Base-by-base conservation (phyloP, 2,113 vertebrate species). In the Pao palembangensis region DNA sequence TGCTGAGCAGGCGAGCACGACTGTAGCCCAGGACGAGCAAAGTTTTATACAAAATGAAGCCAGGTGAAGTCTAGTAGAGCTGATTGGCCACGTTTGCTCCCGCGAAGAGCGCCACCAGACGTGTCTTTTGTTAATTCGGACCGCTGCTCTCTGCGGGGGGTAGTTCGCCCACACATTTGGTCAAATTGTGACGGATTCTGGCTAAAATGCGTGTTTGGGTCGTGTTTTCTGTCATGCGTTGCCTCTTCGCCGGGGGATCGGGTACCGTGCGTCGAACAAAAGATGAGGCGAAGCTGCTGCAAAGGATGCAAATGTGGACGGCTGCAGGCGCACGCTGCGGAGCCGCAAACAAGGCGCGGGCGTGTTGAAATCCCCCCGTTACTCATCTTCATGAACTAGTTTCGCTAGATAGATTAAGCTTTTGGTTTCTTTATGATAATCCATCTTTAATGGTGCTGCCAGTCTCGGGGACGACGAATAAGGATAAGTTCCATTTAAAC, bases 261-360 rank as follows among this genome's bases (percentile, higher is more conserved):
- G 20, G 8, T 43, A 41, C 7, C 7, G 11, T 23, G 51, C 61
- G 71, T 74, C 73, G 72, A 90, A 91, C 87, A 91, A 91, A 90
- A 89, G 87, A 80, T 71, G 75, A 15, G 47, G 55, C 34, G 51
- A 56, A 8, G 69, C 17, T 53, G 57, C 69, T 6, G 80, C 83
- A 80, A 70, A 79, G 64, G 78, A 87, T 88, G 87, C 78, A 85
- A 85, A 88, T 85, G 83, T 62, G 74, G 75, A 43, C 59, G 62
- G 77, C 73, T 75, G 65, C 72, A 67, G 73, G 81, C 75, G 82
- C 85, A 67, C 65, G 81, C 70, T 79, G 82, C 79, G 62, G 69
- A 80, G 71, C 23, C 62, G 78, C 76, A 74, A 80, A 88, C 85
- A 86, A 90, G 79, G 84, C 83, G 74, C 64, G 19, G 16, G 16